These are phyloP conservation scores for Proterorhinus semilunaris DNA, from an alignment of 2,113 vertebrate species.

Conservation along the genomic window DNA sequence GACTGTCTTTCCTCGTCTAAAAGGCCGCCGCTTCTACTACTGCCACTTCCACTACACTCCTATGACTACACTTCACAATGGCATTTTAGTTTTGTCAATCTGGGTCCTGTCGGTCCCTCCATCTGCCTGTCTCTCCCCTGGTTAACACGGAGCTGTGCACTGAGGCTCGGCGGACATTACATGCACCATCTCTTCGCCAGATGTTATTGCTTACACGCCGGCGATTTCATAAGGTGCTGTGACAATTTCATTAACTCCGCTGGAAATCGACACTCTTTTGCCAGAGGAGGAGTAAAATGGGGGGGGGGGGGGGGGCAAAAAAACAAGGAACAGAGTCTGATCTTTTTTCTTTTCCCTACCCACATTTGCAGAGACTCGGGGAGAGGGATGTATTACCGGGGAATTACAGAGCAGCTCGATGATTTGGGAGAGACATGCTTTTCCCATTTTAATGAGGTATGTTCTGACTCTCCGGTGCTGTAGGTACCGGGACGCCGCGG, in stretches of 20 bases:
- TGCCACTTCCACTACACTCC: too few relatives aligned
- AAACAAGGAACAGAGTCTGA: constrained; percentile 4
- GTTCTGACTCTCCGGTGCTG: constrained; percentile 33
- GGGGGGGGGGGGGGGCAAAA: neutral
- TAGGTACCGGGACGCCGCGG: constrained; percentile 43
- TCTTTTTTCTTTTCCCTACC: constrained; percentile 14
- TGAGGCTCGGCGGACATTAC: constrained; percentile 75
- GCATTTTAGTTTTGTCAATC: neutral
- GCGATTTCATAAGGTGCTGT: constrained; percentile 77
- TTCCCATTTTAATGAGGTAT: constrained; percentile 65
- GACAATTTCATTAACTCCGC: constrained; percentile 76
- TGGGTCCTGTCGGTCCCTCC: constrained; percentile 39
- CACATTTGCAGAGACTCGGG: constrained; percentile 36
- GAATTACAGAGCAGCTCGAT: constrained; percentile 54
- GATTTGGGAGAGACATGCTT: constrained; percentile 42
- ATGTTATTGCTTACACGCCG: constrained; percentile 75
- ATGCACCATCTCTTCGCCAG: constrained; percentile 76
- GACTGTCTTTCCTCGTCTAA: too few relatives aligned
- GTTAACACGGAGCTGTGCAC: constrained; percentile 54
- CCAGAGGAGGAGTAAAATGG: constrained; percentile 35
- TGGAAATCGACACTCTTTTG: constrained; percentile 55
- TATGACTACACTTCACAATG: too few relatives aligned
- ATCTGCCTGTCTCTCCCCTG: constrained; percentile 29
- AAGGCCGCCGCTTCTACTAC: too few relatives aligned
- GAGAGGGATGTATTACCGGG: constrained; percentile 41